Base-by-base conservation (phyloP, 2,797 vertebrate species). In the Trematocara caparti region DNA sequence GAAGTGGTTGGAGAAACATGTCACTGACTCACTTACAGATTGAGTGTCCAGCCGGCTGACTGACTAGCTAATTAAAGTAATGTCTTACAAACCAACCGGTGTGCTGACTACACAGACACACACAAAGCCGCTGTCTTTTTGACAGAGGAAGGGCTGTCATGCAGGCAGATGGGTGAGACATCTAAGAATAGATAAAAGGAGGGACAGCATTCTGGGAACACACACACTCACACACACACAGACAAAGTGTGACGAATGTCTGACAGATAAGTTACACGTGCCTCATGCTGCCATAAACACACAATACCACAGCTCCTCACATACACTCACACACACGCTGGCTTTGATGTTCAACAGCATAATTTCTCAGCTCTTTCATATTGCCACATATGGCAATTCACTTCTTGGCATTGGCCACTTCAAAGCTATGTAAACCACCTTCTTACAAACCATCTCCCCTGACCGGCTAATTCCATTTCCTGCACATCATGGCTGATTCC, bases 141-240 rank as follows among this genome's bases (percentile, higher is more conserved):
- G 81, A 83, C 45, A 19, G 78, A 84, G 80, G 72, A 66, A 79
- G 81, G 50, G 51, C 78, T 78, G 80, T 81, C 83, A 88, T 79
- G 83, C 80, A 82, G 87, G 82, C 89, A 84, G 87, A 91, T 27
- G 87, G 84, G 80, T 84, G 89, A 90, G 83, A 88, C n/a, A 21
- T 92, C 94, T 92, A 91, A 93, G 89, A 94, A 95, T 94, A 94
- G 93, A 93, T 90, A 72, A 93, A 93, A 94, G 93, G 77, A 92
- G 69, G 85, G 86, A 82, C 81, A 40, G 62, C 75, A 72, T 88
- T 92, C 91, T 90, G 86, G 88, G 79, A 90, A 86, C 79, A 83
- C 59, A 40, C 59, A 36, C 57, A 1, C 57, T 3, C 32, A 6
- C 62, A 24, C 62, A 85, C 81, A 81, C 79, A 86, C 13, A 36